Conservation (phyloP, 30 jellyfish, hydroid and myxozoan species). For the Mastigias papua region DNA sequence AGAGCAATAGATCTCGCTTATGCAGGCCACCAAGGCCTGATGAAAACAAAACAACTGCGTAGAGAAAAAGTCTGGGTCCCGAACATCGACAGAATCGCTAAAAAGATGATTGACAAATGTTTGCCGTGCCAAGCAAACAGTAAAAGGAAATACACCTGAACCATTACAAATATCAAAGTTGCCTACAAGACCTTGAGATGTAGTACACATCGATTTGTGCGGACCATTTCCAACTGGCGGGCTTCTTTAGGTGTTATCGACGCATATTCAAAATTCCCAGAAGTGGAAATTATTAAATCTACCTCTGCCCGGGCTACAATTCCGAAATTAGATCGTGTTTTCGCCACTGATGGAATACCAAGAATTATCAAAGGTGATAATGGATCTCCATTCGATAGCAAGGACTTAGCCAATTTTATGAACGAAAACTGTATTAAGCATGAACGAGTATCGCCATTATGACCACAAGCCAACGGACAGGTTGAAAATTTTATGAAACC, state of each 20-base stretch:
- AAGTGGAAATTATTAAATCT: slow-evolving; percentile 36
- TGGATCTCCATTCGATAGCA: slow-evolving; percentile 30
- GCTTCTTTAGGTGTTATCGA: slow-evolving; percentile 15
- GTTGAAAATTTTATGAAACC: slow-evolving; percentile 24
- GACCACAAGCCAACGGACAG: slow-evolving; percentile 48
- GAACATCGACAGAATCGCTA: slow-evolving; percentile 19
- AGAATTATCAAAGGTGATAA: not conserved
- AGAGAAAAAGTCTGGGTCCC: slow-evolving; percentile 37
- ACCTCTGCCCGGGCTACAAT: slow-evolving; percentile 14
- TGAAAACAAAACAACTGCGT: slow-evolving; percentile 2
- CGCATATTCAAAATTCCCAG: slow-evolving; percentile 38
- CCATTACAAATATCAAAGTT: slow-evolving; percentile 1
- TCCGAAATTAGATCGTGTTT: slow-evolving; percentile 23
- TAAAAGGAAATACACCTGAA: slow-evolving; percentile 25
- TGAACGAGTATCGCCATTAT: slow-evolving; percentile 13
- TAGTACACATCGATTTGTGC: slow-evolving; percentile 1
- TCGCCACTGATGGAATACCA: slow-evolving; percentile 44
- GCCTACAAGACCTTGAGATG: slow-evolving; percentile 39
- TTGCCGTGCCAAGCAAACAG: slow-evolving; percentile 30
- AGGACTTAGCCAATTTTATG: not conserved
- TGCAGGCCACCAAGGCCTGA: slow-evolving; percentile 25
- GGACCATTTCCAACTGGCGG: slow-evolving; percentile 42
- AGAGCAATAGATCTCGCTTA: slow-evolving; percentile 29
- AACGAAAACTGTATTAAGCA: slow-evolving; percentile 30
- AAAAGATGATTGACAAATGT: slow-evolving; percentile 8